Base-by-base conservation (phyloP, 1,140 invertebrate species). In the Wiebesia pumilae region DNA sequence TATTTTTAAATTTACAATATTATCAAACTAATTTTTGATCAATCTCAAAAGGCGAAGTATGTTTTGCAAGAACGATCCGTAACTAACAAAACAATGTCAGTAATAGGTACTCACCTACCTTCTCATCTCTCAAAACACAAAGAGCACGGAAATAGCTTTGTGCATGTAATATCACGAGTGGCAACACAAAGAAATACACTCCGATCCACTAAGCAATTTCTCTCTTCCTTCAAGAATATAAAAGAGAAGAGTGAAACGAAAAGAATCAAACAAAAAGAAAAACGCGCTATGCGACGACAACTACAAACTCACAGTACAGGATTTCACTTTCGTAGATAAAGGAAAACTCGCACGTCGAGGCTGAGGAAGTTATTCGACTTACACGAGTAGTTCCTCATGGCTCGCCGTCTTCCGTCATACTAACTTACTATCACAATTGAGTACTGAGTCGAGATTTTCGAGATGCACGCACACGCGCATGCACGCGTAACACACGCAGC, bases 21-120 rank as follows among this genome's bases (percentile, higher is more conserved):
- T 33, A 69, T 16, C 12, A 35, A 35, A 30, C 65, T 35, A 69
- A 69, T 71, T 21, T 71, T 71, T 38, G 16, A 16, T 38, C 33
- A 38, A 38, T 30, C 35, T 38, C 65, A 35, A 69, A 69, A 69
- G 30, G 12, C 71, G 30, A 12, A 75, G 19, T 16, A n/a, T 24
- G 38, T 40, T 40, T 75, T 35, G 24, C 12, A 27, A 43, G 1
- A 75, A 43, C 71, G 16, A 38, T 71, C 33, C 35, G 4, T 40
- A 69, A 75, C 38, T 75, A 43, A 43, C 38, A 43, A 75, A 75
- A 43, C 21, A 75, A 75, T 43, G 38, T 43, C 71, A 43, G 24
- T 43, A 75, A 75, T 75, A 75, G 71, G 24, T 75, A 75, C 71
- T 75, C 71, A 75, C 71, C 71, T 75, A 75, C 71, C 71, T 75